These are phyloP conservation scores for Erebia ligea DNA, from an alignment of 2,888 invertebrate genomes.

Conservation along the genomic window DNA sequence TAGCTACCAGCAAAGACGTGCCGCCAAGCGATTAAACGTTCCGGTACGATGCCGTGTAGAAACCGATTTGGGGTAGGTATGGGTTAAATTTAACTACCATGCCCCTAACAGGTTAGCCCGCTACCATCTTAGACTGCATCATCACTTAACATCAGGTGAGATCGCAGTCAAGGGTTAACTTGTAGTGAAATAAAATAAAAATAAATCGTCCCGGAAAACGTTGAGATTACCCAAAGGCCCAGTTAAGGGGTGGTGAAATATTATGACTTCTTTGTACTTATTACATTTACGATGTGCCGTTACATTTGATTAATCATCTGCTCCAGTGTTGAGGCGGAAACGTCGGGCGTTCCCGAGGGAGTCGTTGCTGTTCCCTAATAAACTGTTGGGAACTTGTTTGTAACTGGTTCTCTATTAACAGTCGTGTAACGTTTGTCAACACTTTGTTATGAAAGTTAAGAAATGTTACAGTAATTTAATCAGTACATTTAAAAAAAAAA, in stretches of 20 bases:
- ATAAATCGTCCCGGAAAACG: background rate
- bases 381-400: background rate
- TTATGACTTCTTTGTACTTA: background rate
- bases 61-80: too few species aligned
- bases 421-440: background rate
- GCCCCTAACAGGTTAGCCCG: too few species aligned
- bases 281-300: constrained; percentile 4
- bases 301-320: constrained; percentile 11
- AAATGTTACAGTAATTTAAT: background rate
- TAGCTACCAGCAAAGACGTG: too few species aligned
- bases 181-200: too few species aligned
- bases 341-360: background rate
- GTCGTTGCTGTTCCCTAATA: background rate
- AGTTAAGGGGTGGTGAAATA: constrained; percentile 4
- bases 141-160: too few species aligned
- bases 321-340: background rate
- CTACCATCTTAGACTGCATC: too few species aligned
- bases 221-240: background rate
- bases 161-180: too few species aligned
- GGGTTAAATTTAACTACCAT: too few species aligned
- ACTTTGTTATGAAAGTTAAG: background rate
- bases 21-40: too few species aligned
- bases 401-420: background rate
- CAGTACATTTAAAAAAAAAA: too few species aligned
- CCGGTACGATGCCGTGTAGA: too few species aligned